Base-by-base conservation (phyloP, 2,113 vertebrate species). In the Tragelaphus buxtoni region DNA sequence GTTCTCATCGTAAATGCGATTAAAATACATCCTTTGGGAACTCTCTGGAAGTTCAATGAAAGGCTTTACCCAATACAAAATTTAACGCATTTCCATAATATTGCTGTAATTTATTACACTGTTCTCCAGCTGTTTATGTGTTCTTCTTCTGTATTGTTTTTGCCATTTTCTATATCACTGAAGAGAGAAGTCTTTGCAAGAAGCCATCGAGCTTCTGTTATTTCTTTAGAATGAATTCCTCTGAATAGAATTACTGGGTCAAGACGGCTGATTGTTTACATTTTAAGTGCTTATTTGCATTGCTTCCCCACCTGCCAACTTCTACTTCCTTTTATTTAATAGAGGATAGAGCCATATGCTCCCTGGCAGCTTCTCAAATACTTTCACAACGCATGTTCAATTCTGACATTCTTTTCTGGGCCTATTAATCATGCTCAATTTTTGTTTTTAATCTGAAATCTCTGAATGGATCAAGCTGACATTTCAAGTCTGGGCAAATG, bases 71-170 rank as follows among this genome's bases (percentile, higher is more conserved):
- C 65, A 91, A 17, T 55, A 87, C 5, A 63, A 91, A 94, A 93
- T 88, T 92, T 92, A 93, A 92, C 35, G 90, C 65, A 97, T 95
- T 94, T 93, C 51, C 90, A 88, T 90, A 95, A 91, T 81, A 80
- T 32, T 61, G 14, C n/a, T 87, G 7, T 90, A 94, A 84, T 88
- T 95, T 97, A 91, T 93, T 95, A 95, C 81, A 61, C 42, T 83
- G 60, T 84, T 97, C 90, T 97, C 83, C 18, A 47, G 35, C n/a
- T 49, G 28, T 84, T 91, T 7, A 13, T 90, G 91, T 82, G 35
- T 72, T 90, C 49, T 95, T 74, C 9, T 90, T 97, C 93, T 88
- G 22, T 69, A 88, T 74, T 18, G 26, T 26, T 92, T 91, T 89
- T 56, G n/a, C 45, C 49, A 60, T 76, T 94, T 96, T 96, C 63